Evolutionary conservation across 2,113 vertebrate species (phyloP).

Genomic region (Neolamprologus longior): DNA sequence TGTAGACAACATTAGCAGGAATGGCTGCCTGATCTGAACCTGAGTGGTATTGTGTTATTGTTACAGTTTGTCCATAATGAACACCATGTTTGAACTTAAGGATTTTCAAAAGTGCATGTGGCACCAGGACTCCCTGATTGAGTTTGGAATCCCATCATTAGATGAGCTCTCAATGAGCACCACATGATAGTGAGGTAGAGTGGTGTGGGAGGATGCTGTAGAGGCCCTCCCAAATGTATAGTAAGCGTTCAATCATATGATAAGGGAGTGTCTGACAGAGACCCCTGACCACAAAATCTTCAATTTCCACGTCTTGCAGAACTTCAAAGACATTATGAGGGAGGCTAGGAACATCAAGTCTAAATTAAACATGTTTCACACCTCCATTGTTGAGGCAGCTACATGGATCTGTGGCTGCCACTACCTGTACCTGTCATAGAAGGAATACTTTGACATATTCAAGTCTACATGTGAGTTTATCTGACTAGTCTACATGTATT

Average conservation of each 20-base stretch:
- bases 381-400: background rate
- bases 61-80: background rate
- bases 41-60: background rate
- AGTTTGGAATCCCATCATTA: background rate
- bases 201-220: background rate
- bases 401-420: background rate
- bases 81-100: background rate
- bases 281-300: background rate
- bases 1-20: background rate
- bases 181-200: background rate
- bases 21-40: background rate
- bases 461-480: background rate
- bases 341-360: background rate
- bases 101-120: background rate
- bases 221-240: background rate
- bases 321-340: background rate
- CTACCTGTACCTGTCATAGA: background rate
- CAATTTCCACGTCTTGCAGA: background rate
- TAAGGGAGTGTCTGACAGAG: background rate
- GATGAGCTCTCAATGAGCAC: background rate
- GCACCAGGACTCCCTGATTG: background rate
- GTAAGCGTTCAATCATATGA: background rate
- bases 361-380: background rate
- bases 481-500: background rate
- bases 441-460: background rate